phyloP scores from a whole-genome alignment of 2,797 vertebrate genomes.

The Ceyx erithaca region DNA sequence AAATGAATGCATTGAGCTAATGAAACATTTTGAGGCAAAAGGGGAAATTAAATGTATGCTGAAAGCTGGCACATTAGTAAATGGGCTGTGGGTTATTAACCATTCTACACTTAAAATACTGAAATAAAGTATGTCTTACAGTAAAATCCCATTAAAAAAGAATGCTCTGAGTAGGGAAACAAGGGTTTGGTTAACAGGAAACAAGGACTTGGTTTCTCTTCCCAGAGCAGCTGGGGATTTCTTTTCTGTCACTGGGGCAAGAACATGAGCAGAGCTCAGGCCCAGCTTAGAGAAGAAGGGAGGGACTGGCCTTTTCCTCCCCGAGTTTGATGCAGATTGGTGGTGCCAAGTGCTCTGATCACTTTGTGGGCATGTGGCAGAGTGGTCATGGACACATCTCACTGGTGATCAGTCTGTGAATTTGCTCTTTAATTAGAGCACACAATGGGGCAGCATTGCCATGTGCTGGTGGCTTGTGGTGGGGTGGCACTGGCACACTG shows the following conservation, averaged over 20 bases:
- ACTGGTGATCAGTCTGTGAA: neutral
- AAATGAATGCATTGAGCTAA: slow-evolving; percentile 9
- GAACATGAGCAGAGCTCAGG: neutral
- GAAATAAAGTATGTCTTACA: neutral
- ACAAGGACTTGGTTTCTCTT: neutral
- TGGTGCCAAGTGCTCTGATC: rapidly evolving
- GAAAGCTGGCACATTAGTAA: neutral
- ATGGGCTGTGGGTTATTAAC: slow-evolving; percentile 31
- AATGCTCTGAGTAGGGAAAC: neutral
- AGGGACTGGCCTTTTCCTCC: neutral
- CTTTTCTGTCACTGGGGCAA: neutral
- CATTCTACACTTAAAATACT: neutral
- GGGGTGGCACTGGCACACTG: neutral
- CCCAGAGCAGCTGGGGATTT: neutral
- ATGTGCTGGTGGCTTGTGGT: too few species aligned
- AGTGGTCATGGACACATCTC: neutral
- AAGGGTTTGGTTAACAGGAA: slow-evolving; percentile 22
- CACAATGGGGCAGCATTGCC: neutral
- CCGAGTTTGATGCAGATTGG: rapidly evolving
- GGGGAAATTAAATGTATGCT: slow-evolving; percentile 34
- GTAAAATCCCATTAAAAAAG: neutral
- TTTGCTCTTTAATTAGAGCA: neutral
- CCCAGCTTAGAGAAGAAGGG: neutral
- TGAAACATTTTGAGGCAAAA: slow-evolving; percentile 39
- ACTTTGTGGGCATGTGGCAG: neutral